Conservation (phyloP, 1,140 invertebrate genomes). For the Sitophilus oryzae region DNA sequence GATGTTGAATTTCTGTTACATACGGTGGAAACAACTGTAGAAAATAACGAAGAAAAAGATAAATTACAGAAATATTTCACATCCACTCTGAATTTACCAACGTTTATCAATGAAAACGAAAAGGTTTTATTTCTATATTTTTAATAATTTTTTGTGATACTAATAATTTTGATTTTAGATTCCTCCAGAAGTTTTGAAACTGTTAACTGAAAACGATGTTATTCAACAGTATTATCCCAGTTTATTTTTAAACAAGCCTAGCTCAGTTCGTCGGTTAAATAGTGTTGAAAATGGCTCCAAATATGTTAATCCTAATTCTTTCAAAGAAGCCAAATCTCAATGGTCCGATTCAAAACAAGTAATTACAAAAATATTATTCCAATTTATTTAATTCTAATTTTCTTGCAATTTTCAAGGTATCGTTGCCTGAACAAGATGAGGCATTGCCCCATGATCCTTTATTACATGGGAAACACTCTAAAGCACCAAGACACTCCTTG, state of each 20-base stretch:
- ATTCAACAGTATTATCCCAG: constrained; percentile 68
- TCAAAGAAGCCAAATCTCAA: constrained; percentile 44
- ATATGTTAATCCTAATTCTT: constrained; percentile 49
- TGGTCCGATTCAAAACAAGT: constrained; percentile 27
- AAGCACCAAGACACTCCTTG: constrained; percentile 71
- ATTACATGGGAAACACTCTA: constrained; percentile 28
- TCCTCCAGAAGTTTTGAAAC: constrained; percentile 59
- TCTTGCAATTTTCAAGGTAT: constrained; percentile 24
- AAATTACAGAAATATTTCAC: constrained; percentile 37
- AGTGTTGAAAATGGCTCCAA: constrained; percentile 42
- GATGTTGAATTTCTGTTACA: constrained; percentile 61
- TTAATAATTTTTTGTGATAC: neutral
- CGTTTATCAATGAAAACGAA: constrained; percentile 62
- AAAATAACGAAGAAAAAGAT: constrained; percentile 39
- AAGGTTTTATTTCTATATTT: constrained; percentile 46
- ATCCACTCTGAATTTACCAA: constrained; percentile 69
- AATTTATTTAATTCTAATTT: too few relatives aligned
- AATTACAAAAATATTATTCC: too few relatives aligned
- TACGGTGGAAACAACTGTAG: constrained; percentile 53
- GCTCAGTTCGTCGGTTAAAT: constrained; percentile 54
- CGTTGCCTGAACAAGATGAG: constrained; percentile 29
- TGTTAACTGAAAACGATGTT: constrained; percentile 58
- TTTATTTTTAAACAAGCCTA: constrained; percentile 55
- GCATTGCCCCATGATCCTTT: constrained; percentile 24
- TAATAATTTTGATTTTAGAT: constrained; percentile 46